phyloP scores from a whole-genome alignment of 2,113 vertebrate species.

The Lanius collurio region DNA sequence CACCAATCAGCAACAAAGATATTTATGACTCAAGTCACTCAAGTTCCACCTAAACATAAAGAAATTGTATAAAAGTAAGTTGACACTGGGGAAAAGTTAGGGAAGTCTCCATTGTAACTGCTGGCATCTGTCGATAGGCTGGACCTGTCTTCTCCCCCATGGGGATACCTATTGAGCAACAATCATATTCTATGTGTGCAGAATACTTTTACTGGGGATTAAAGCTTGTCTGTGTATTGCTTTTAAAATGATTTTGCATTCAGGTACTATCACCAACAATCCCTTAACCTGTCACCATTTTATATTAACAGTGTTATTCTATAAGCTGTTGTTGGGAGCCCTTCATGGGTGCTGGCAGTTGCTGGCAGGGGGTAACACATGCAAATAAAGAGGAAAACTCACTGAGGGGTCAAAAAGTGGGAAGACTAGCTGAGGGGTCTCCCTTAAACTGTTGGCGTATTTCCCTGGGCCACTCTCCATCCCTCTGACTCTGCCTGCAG shows the following conservation, averaged over 20 bases:
- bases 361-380: background rate
- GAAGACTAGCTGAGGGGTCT: background rate
- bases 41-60: background rate
- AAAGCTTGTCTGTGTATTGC: background rate
- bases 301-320: background rate
- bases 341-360: background rate
- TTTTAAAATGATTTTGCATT: background rate
- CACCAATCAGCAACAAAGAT: background rate
- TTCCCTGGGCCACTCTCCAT: rapidly evolving
- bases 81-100: background rate
- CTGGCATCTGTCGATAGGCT: background rate
- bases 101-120: background rate
- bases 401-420: background rate
- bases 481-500: background rate
- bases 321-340: background rate
- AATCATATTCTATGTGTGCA: rapidly evolving
- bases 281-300: background rate
- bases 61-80: background rate
- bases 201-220: background rate
- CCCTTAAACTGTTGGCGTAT: background rate
- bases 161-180: background rate
- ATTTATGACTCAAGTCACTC: background rate
- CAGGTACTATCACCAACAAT: background rate
- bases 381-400: background rate
- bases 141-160: background rate